Evolutionary conservation across 2,797 vertebrate species (phyloP), one percentile per base, ranked within the genome.

Genomic region (Anas bahamensis): DNA sequence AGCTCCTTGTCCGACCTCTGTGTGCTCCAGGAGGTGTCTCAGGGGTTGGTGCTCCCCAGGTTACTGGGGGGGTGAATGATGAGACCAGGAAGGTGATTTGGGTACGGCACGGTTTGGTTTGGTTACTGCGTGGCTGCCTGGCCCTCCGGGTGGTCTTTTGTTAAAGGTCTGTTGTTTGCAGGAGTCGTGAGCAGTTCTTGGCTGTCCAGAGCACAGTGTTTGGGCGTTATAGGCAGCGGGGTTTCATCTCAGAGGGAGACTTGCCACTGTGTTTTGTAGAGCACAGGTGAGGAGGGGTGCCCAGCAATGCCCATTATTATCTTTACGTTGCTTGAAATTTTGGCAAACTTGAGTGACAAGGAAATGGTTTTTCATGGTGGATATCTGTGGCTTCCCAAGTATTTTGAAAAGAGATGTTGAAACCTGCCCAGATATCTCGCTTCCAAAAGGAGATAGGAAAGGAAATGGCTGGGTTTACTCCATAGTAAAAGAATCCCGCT

Each of bases 61-160:
- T 4, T 48, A 13, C 17, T 33, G 48, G 59, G 16, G 72, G 79
- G 56, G 33, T 3, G 17, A 16, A 4, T 5, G 31, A 10, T 15
- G 8, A 63, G 9, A 8, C 19, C 29, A 29, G 29, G 56, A 19
- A 3, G 28, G 11, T n/a, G 11, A 5, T 66, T 87, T 63, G 48
- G 60, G 37, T 46, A 26, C 28, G 33, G 52, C 26, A 3, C 0
- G 0, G 23, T 6, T 52, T 21, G 15, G 2, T 78, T 86, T 39
- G 44, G 44, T 65, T 89, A 8, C 23, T n/a, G 28, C 0, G 0
- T 53, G 39, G 10, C 23, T 69, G 24, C 23, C 59, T 0, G 3
- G 0, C 10, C 11, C 69, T 83, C 7, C n/a, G 26, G 42, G 52
- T 35, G 80, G 56, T 14, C 77, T 3, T 48, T 48, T 73, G 56